Base-by-base conservation (phyloP, 2,888 invertebrate species). In the Lasioglossum zephyrum region DNA sequence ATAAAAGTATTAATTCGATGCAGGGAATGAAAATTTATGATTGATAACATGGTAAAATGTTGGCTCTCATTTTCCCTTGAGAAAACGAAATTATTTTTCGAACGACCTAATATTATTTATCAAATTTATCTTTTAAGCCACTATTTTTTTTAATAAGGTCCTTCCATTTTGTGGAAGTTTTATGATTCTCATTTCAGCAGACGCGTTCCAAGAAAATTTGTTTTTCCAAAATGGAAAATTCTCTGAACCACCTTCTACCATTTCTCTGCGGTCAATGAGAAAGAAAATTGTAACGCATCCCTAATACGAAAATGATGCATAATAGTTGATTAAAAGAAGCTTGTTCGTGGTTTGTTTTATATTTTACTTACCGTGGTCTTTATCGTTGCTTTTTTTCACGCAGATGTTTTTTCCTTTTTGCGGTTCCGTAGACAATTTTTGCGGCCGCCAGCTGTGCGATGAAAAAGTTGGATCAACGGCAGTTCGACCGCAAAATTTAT, bases 401-500 rank as follows among this genome's bases (percentile, higher is more conserved):
- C 11, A 22, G 53, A 60, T 31, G 13, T 60, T 36, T 69, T 70
- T 22, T 53, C 22, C 3, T 39, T 69, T 69, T 36, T n/a, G 18
- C 41, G 4, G 44, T 44, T 44, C 44, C 0, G 41, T 39, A 41
- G 41, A 70, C 41, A 41, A 41, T 70, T n/a, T 70, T 39, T 22
- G 9, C 8, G 39, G 22, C 9, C 9, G 4, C 13, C 70, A 70
- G 70, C 13, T n/a, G 39, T 22, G 11, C 69, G 69, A 69, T 39
- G 70, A 41, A 70, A 70, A 70, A 41, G 39, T n/a, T n/a, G 11
- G 41, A 70, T 41, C 41, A 70, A 39, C 39, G 39, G 39, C n/a
- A n/a, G 41, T 70, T 70, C n/a, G 63, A 22, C 16, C 57, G 41
- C 18, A 44, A 39, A 41, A 70, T 41, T 74, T 81, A 53, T 41